Evolutionary conservation across 37 sponge, comb jelly and placozoan species (phyloP).

Genomic region (Axinella damicornis): DNA sequence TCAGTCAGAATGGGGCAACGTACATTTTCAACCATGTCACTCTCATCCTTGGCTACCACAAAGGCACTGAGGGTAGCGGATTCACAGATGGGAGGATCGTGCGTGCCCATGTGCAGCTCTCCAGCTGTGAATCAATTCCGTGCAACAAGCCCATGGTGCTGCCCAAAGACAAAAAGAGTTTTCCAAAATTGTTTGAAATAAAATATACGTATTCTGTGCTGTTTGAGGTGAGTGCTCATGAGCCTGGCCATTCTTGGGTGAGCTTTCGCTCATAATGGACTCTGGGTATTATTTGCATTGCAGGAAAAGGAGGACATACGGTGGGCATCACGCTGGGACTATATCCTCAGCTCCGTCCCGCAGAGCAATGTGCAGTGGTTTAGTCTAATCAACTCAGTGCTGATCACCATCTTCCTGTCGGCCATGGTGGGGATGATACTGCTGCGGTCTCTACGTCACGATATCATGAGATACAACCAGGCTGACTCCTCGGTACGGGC

Average conservation of each 20-base stretch:
- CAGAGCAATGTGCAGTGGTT: conserved; percentile 97
- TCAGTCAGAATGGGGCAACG: conserved; percentile 41
- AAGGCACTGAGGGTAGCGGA: conserved; percentile 9
- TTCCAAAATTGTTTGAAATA: conserved; percentile 38
- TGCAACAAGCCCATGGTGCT: conserved; percentile 44
- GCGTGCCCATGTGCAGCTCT: conserved; percentile 42
- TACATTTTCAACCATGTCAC: conserved; percentile 94
- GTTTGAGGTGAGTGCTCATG: conserved; percentile 50
- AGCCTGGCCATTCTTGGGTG: conserved; percentile 26
- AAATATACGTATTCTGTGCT: conserved; percentile 83
- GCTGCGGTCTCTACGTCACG: conserved; percentile 88
- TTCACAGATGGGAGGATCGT: conserved; percentile 59
- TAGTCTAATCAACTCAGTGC: conserved; percentile 89
- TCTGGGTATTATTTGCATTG: not conserved
- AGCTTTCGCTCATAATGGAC: too few relatives aligned
- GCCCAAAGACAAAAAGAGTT: not conserved
- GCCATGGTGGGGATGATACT: conserved; percentile 98
- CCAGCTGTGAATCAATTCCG: conserved; percentile 42
- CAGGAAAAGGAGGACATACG: conserved; percentile 61
- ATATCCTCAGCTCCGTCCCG: conserved; percentile 84
- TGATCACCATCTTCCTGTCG: conserved; percentile 94
- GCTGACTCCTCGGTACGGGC: conserved; percentile 73
- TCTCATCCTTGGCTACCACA: conserved; percentile 82
- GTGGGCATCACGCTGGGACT: conserved; percentile 99
- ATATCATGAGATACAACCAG: conserved; percentile 94